phyloP scores from a whole-genome alignment of 2,797 vertebrate genomes.

The Tapirus indicus region DNA sequence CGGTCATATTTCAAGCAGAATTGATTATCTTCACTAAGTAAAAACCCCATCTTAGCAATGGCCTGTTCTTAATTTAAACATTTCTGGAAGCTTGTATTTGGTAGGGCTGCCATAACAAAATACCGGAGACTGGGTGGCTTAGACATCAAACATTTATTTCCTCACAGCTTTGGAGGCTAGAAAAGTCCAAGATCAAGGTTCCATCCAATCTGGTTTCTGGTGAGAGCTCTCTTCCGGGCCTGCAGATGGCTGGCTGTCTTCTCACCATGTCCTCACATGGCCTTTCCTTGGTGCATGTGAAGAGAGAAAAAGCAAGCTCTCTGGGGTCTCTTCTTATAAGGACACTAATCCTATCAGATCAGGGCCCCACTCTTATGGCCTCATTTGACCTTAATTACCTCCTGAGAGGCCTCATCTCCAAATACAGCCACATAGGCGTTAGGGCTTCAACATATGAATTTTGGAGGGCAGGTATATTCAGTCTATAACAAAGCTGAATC shows the following conservation, averaged over 20 bases:
- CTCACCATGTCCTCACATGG: not conserved
- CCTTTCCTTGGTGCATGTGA: not conserved
- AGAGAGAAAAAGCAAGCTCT: not conserved
- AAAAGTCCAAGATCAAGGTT: constrained; percentile 25
- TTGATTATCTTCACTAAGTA: constrained; percentile 38
- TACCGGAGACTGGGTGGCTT: not conserved
- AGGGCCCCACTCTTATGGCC: not conserved
- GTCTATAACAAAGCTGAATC: not conserved
- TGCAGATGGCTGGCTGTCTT: not conserved
- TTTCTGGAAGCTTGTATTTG: not conserved
- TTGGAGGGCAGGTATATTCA: not conserved
- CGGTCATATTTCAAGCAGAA: not conserved
- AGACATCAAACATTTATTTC: constrained; percentile 36
- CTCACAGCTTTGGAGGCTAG: not conserved
- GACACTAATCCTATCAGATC: not conserved
- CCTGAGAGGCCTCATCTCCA: not conserved
- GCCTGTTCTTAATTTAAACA: not conserved
- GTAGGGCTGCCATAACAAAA: not conserved
- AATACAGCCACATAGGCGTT: not conserved
- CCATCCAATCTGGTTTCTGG: not conserved
- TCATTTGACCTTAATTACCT: constrained; percentile 14
- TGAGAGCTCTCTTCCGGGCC: not conserved
- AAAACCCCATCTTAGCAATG: not conserved
- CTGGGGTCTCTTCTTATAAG: not conserved
- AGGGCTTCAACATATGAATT: not conserved